Evolutionary conservation across 2,113 vertebrate species (phyloP), one percentile per base, ranked within the genome.

Genomic region (Theristicus caerulescens): DNA sequence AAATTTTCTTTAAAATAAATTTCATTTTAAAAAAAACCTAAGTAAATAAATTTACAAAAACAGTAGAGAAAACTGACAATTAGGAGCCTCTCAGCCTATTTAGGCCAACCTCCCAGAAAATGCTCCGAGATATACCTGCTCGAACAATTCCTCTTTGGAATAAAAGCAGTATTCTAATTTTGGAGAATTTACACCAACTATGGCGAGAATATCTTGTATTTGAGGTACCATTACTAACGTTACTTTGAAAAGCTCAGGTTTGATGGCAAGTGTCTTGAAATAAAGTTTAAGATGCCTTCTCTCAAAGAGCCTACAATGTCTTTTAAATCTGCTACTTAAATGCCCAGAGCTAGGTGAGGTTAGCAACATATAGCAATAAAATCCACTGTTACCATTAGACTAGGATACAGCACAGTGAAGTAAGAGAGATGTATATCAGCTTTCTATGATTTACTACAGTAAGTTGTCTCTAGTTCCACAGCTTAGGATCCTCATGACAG

Each of bases 41-140:
- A 54, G 9, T 20, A 57, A 69, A 36, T 47, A 36, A 49, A 58
- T 15, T 13, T 13, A 34, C 38, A 12, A 29, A 49, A 42, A 3
- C 9, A 40, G 24, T 31, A 77, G 25, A 61, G 6, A 21, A 80
- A 52, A 80, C 0, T 2, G 18, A 13, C 7, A 78, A 16, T 7
- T 14, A 67, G 29, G 13, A 67, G 34, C 25, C 44, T 20, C 21
- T 55, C 59, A 29, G n/a, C 34, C 54, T 34, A 7, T 29, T 57
- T 13, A 52, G 31, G 10, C 36, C 57, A 77, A 62, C 6, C n/a
- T 61, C 10, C 24, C 52, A 55, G 57, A 51, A 66, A 21, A 52
- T 1, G 14, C 19, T 42, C 24, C 4, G 4, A 42, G 47, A 61
- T 29, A 4, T 1, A 55, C 1, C 12, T 26, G 16, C 26, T 10